phyloP scores from a whole-genome alignment of 1,140 invertebrate species.

The Bicyclus anynana region DNA sequence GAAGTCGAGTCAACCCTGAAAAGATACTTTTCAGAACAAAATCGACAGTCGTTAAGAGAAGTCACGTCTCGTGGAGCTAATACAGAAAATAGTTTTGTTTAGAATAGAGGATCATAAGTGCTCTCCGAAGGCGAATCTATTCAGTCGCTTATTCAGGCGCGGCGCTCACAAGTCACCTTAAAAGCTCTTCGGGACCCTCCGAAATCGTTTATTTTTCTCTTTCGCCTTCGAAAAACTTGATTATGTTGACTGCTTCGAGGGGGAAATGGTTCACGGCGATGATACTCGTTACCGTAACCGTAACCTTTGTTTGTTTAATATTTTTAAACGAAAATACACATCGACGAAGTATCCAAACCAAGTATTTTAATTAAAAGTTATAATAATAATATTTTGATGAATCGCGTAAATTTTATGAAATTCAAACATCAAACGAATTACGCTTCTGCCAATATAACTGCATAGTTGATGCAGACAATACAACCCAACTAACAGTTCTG shows the following conservation, averaged over 20 bases:
- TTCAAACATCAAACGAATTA: too few relatives aligned
- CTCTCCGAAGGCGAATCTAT: conserved; percentile 17
- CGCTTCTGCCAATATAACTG: too few relatives aligned
- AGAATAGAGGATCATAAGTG: conserved; percentile 15
- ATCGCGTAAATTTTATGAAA: too few relatives aligned
- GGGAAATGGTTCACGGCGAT: neutral
- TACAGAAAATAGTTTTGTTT: conserved; percentile 14
- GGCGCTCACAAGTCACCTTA: conserved; percentile 12
- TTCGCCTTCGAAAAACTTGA: conserved; percentile 11
- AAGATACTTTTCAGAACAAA: neutral
- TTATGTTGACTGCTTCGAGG: conserved; percentile 2
- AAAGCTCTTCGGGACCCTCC: conserved; percentile 10
- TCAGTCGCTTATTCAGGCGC: conserved; percentile 3
- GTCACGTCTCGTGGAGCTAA: neutral
- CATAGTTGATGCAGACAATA: too few relatives aligned
- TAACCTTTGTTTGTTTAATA: too few relatives aligned
- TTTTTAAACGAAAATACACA: too few relatives aligned
- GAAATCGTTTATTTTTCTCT: conserved; percentile 16
- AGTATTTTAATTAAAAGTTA: too few relatives aligned
- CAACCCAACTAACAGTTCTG: too few relatives aligned
- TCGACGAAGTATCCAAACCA: too few relatives aligned
- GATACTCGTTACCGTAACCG: neutral
- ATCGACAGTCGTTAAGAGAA: neutral
- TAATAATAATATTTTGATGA: too few relatives aligned
- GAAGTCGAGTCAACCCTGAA: too few relatives aligned